phyloP scores from a whole-genome alignment of 2,113 vertebrate species.

The Charina bottae region DNA sequence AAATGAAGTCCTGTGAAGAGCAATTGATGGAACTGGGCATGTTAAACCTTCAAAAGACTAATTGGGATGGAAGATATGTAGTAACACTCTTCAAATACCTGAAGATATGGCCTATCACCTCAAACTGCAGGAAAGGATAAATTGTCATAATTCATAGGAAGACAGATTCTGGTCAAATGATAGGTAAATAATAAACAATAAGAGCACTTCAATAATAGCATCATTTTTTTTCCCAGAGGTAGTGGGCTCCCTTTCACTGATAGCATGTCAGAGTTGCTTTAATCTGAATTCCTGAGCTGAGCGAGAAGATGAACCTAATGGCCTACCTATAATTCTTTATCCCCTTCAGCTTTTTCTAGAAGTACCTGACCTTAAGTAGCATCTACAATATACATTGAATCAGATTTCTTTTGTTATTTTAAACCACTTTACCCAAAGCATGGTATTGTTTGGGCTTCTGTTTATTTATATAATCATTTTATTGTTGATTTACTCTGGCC shows the following conservation, averaged over 20 bases:
- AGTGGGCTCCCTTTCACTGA: background rate
- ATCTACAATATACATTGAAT: slow-evolving; percentile 4
- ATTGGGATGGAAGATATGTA: background rate
- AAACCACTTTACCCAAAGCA: slow-evolving; percentile 22
- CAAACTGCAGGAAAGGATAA: background rate
- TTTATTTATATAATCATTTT: slow-evolving; percentile 30
- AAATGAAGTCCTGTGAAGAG: background rate
- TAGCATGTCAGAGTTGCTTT: background rate
- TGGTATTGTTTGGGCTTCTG: slow-evolving; percentile 30
- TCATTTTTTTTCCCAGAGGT: background rate
- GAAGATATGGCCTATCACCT: background rate
- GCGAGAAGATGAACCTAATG: background rate
- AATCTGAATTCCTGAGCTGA: background rate
- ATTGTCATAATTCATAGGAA: background rate
- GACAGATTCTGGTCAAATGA: background rate
- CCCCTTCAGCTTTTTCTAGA: background rate
- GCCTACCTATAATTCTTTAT: background rate
- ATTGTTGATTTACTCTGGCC: slow-evolving; percentile 36
- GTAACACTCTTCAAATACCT: background rate
- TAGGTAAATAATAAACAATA: background rate
- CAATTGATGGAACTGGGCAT: background rate
- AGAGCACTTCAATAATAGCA: background rate
- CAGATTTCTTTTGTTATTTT: background rate
- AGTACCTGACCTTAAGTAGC: background rate
- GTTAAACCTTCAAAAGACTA: background rate